phyloP scores from a whole-genome alignment of 2,888 invertebrate species.

The Drosophila neonasuta region DNA sequence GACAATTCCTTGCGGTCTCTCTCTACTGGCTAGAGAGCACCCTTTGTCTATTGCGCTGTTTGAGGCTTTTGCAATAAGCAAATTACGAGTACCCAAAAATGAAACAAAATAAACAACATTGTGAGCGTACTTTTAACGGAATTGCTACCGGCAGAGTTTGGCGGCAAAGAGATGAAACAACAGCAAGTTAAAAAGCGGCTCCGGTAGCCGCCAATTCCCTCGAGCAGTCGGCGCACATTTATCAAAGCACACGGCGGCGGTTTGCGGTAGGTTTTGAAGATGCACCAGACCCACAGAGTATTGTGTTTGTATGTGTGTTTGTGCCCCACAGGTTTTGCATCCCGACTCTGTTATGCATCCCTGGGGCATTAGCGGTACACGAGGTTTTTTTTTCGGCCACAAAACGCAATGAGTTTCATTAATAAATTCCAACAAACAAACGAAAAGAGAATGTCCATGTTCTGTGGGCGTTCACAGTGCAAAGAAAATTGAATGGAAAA shows the following conservation, averaged over 20 bases:
- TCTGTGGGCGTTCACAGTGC: conserved; percentile 59
- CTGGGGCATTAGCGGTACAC: conserved; percentile 44
- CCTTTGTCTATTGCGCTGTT: conserved; percentile 25
- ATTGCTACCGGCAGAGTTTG: conserved; percentile 65
- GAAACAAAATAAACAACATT: background rate
- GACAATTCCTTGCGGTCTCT: conserved; percentile 68
- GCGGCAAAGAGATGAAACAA: conserved; percentile 20
- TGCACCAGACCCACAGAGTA: conserved; percentile 42
- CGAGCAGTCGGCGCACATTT: conserved; percentile 59
- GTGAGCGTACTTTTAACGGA: conserved; percentile 63
- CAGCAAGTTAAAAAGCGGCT: conserved; percentile 31
- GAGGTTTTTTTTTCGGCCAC: conserved; percentile 14
- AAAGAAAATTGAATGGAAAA: conserved; percentile 58
- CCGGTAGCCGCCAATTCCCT: conserved; percentile 66
- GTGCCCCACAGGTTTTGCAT: conserved; percentile 32
- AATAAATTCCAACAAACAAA: conserved; percentile 71
- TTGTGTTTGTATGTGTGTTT: background rate
- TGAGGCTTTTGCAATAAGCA: conserved; percentile 61
- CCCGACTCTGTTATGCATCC: conserved; percentile 40
- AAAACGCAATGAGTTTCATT: conserved; percentile 72
- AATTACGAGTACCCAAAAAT: conserved; percentile 39
- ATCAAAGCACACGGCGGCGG: conserved; percentile 66
- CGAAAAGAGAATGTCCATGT: conserved; percentile 1
- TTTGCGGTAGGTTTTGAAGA: conserved; percentile 52
- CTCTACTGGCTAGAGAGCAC: conserved; percentile 26